Conservation (phyloP, 1,140 invertebrate genomes). For the Papilio xuthus region DNA sequence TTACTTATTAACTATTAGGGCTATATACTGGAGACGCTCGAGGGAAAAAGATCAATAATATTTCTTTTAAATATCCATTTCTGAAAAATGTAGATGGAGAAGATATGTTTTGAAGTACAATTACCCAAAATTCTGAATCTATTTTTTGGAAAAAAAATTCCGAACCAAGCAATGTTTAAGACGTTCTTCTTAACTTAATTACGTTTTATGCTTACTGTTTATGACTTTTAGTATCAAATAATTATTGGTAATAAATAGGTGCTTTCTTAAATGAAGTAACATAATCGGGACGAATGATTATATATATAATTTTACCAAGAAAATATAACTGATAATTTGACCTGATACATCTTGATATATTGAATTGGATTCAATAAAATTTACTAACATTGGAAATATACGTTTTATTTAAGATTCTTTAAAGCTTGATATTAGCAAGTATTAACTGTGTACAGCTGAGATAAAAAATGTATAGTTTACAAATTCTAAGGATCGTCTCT, state of each 20-base stretch:
- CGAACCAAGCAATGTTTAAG: too few relatives aligned
- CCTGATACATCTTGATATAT: background rate
- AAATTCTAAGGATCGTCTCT: background rate
- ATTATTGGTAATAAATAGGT: too few relatives aligned
- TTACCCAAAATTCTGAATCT: too few relatives aligned
- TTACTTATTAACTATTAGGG: conserved; percentile 27
- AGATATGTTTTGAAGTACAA: background rate
- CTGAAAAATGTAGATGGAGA: background rate
- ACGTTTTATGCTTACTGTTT: too few relatives aligned
- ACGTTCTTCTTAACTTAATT: too few relatives aligned
- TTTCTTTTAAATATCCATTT: background rate
- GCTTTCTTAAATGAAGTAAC: too few relatives aligned
- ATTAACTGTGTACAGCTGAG: conserved; percentile 29
- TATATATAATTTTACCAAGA: too few relatives aligned
- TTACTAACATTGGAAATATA: conserved; percentile 22
- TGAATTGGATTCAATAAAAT: conserved; percentile 21
- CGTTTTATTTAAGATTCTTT: conserved; percentile 17
- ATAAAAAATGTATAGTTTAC: background rate
- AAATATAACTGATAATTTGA: too few relatives aligned
- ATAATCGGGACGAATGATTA: too few relatives aligned
- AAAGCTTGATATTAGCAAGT: conserved; percentile 23
- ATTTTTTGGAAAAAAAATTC: too few relatives aligned
- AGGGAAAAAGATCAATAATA: background rate
- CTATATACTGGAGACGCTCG: background rate
- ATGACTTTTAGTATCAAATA: too few relatives aligned